Base-by-base conservation (phyloP, 2,113 vertebrate species). In the Rhea pennata region DNA sequence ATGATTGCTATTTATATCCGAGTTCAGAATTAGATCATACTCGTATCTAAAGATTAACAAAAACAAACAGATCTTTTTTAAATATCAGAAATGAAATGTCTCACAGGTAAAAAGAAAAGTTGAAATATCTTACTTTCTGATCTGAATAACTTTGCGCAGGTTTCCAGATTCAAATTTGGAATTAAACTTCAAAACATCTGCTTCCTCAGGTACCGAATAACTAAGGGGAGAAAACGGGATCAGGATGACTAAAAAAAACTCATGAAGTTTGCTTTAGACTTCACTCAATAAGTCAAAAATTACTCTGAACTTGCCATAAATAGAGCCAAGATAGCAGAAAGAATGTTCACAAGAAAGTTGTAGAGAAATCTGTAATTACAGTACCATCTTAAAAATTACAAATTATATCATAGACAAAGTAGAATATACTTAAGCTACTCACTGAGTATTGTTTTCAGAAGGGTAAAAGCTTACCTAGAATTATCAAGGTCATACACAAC, bases 111-210 rank as follows among this genome's bases (percentile, higher is more conserved):
- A 89, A 80, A 87, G 33, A 73, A 73, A 24, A 84, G 42, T 39
- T 53, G 67, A 93, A 96, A 64, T 88, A 71, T 93, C 99, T 98
- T 98, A 99, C 99, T 99, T 99, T 98, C 99, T 98, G 91, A 99
- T 98, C 98, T 99, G 99, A 97, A 99, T 97, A 88, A 99, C 99
- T 98, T 99, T 99, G 92, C 99, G 98, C 50, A 99, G 97, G 96
- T 99, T 99, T 78, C 99, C 99, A 87, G 99, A 99, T 97, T 99
- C 99, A 98, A 99, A 99, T 98, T 98, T 99, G 40, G 99, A 99
- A 97, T 99, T 99, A 97, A 99, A 99, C 97, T 99, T 99, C 96
- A 99, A 98, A 72, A 99, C 97, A 92, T 99, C 99, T 59, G 98
- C 98, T 61, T 98, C 98, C 78, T 99, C 99, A 88, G 98, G 98